A percentile compares a stretch with the other conserved stretches of the same genome.
Evolutionary conservation across 2,113 vertebrate species (phyloP).

Genomic region (Nibea albiflora): DNA sequence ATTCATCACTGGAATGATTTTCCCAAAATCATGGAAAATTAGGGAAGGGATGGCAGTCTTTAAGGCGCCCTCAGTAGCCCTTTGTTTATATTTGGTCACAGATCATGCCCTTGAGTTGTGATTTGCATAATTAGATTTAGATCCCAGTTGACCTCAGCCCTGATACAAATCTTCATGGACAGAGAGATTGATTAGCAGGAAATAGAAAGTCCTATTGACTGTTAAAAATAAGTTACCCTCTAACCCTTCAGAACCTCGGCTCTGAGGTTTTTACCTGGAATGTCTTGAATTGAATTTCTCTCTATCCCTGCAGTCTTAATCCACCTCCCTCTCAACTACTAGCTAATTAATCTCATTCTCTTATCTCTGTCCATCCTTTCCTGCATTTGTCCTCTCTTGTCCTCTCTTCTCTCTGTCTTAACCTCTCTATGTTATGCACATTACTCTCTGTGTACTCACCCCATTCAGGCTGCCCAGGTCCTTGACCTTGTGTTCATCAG

Average conservation of each 20-base stretch:
- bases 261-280: conserved; percentile 18
- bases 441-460: conserved; percentile 84
- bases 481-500: conserved; percentile 95
- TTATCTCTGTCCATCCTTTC: background rate
- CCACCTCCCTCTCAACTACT: conserved; percentile 1
- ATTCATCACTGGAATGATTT: no score
- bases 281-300: conserved; percentile 6
- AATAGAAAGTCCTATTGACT: conserved; percentile 28
- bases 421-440: background rate
- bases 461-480: conserved; percentile 98
- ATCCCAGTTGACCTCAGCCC: conserved; percentile 36
- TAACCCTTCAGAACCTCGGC: conserved; percentile 20
- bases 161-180: conserved; percentile 60
- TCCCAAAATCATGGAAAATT: no score
- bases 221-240: conserved; percentile 34
- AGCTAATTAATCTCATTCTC: background rate
- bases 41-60: no score
- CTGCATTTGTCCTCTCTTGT: conserved; percentile 5
- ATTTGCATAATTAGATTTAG: conserved; percentile 62
- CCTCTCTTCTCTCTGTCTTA: conserved; percentile 3
- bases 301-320: conserved; percentile 1
- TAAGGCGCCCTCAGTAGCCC: background rate
- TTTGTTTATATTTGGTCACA: conserved; percentile 17
- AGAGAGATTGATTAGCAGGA: conserved; percentile 43
- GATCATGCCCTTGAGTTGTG: conserved; percentile 32